Evolutionary conservation across 1,140 invertebrate species (phyloP).

Genomic region (Arctopsyche grandis): DNA sequence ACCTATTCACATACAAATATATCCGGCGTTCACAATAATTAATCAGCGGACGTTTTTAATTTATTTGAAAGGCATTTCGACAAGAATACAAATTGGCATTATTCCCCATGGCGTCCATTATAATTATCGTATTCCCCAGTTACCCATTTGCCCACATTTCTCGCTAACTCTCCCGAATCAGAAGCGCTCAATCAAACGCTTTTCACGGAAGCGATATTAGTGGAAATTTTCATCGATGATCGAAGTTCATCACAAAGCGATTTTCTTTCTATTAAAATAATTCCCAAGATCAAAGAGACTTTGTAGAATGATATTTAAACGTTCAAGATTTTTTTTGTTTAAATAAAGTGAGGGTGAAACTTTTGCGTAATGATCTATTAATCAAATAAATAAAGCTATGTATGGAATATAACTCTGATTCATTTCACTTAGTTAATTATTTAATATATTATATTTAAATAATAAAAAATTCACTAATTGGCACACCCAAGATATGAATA

Average conservation of each 20-base stretch:
- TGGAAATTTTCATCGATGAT: background rate
- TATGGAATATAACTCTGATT: too few relatives aligned
- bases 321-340: too few relatives aligned
- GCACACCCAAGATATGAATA: too few relatives aligned
- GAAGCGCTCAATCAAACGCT: slow-evolving; percentile 19
- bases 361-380: too few relatives aligned
- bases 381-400: too few relatives aligned
- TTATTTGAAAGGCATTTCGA: slow-evolving; percentile 39
- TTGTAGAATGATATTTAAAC: too few relatives aligned
- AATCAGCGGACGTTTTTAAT: slow-evolving; percentile 47
- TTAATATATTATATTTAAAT: too few relatives aligned
- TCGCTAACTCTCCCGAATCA: slow-evolving; percentile 16
- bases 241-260: background rate
- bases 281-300: too few relatives aligned
- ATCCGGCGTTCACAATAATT: slow-evolving; percentile 34
- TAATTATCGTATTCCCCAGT: slow-evolving; percentile 44
- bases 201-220: slow-evolving; percentile 19
- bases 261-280: background rate
- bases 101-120: slow-evolving; percentile 39
- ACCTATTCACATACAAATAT: background rate
- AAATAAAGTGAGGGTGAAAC: too few relatives aligned
- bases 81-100: slow-evolving; percentile 47
- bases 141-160: slow-evolving; percentile 11
- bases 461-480: too few relatives aligned
- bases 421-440: too few relatives aligned